phyloP scores from a whole-genome alignment of 2,113 vertebrate species.

The Carollia perspicillata region DNA sequence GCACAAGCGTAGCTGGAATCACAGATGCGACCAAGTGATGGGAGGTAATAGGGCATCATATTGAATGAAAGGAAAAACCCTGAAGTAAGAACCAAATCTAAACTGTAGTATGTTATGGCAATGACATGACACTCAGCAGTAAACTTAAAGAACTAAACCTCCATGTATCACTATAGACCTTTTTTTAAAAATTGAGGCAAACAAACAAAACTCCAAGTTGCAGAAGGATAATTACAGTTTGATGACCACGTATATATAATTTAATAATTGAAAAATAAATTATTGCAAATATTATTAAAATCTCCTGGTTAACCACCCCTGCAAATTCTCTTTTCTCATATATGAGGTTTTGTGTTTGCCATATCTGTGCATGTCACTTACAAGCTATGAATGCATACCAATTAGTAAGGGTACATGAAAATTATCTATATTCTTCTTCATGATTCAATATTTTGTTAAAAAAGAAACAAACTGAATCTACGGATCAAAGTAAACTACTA shows the following conservation, averaged over 20 bases:
- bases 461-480: neutral
- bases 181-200: neutral
- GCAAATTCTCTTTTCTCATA: neutral
- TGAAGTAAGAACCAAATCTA: neutral
- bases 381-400: neutral
- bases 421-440: neutral
- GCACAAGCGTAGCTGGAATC: neutral
- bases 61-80: neutral
- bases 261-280: conserved; percentile 22
- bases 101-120: neutral
- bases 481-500: neutral
- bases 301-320: neutral
- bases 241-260: neutral
- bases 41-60: neutral
- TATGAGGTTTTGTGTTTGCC: neutral
- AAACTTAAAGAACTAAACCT: neutral
- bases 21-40: neutral
- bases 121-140: neutral
- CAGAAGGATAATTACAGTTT: neutral
- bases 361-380: neutral
- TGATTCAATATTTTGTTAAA: neutral
- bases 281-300: neutral
- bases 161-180: neutral
- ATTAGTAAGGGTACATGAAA: neutral
- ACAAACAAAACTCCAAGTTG: neutral